A percentile compares a stretch with the other conserved stretches of the same genome.
Conservation (phyloP, 2,888 invertebrate species). For the Drosophila melanosoma region DNA sequence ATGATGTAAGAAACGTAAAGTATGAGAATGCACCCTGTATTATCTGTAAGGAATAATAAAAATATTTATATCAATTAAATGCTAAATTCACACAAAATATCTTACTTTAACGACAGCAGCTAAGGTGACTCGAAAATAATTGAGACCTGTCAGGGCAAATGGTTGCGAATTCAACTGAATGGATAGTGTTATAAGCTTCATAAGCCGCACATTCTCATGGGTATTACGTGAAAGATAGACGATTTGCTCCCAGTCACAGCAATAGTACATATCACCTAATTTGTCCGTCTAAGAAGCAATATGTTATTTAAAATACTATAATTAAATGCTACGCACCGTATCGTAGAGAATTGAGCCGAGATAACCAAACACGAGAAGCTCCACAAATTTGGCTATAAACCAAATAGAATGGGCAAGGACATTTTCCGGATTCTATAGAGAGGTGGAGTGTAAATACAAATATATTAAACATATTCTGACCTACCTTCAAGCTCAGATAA, state of each 20-base stretch:
- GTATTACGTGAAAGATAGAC: slow-evolving; percentile 57
- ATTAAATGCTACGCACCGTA: slow-evolving; percentile 54
- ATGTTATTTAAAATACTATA: not conserved
- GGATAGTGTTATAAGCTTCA: slow-evolving; percentile 65
- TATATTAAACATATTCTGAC: slow-evolving; percentile 1
- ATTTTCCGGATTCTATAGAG: slow-evolving; percentile 52
- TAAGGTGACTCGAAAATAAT: slow-evolving; percentile 70
- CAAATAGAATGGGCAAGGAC: slow-evolving; percentile 59
- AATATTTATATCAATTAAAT: not conserved
- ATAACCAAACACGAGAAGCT: slow-evolving; percentile 62
- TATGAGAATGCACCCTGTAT: slow-evolving; percentile 74
- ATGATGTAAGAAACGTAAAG: slow-evolving; percentile 71
- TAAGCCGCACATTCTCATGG: slow-evolving; percentile 61
- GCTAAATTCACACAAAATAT: not conserved
- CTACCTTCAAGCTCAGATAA: slow-evolving; percentile 71
- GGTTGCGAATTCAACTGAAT: slow-evolving; percentile 65
- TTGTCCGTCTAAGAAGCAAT: slow-evolving; percentile 54
- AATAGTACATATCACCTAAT: slow-evolving; percentile 73
- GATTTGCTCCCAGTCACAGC: slow-evolving; percentile 69
- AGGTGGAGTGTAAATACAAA: not conserved
- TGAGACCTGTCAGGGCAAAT: slow-evolving; percentile 67
- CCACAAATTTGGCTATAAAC: slow-evolving; percentile 66
- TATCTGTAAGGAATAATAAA: slow-evolving; percentile 46
- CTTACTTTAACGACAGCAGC: slow-evolving; percentile 59
- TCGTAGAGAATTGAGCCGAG: slow-evolving; percentile 66